Evolutionary conservation across 2,888 invertebrate species (phyloP), one percentile per base, ranked within the genome.

Genomic region (Parnassius smintheus): DNA sequence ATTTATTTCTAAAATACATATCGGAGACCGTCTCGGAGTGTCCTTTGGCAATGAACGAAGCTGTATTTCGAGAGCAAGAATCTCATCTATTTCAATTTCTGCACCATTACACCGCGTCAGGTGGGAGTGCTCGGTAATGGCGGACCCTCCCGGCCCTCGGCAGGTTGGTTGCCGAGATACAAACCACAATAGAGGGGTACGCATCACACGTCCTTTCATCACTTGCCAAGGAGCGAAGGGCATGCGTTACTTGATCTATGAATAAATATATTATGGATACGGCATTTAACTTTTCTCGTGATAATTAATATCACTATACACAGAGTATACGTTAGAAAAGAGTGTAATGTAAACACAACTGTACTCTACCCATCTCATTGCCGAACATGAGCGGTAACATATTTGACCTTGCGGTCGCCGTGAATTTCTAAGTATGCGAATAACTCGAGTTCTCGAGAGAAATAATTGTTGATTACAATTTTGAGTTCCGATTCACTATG

Each of bases 181-280:
- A 74, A 79, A 77, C 83, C 82, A 85, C 88, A 85, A 86, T 84
- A 72, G 81, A 73, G 76, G 79, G 77, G 81, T 76, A 82, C 83
- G 82, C 81, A 82, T 84, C 88, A 87, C 86, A 86, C 84, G 84
- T 86, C 83, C 88, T 86, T 86, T 87, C 86, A 88, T 86, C 85
- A 85, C 81, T 80, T 75, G 80, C 78, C 76, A 75, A 83, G 82
- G 81, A 84, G 81, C 77, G 81, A 83, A 88, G 86, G 86, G 83
- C 83, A 83, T 78, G 80, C 69, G 72, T 67, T 63, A 18, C 59
- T 11, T 13, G 61, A 73, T 76, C 53, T 48, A 58, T 35, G 46
- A 70, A 77, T 61, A 2, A n/a, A 61, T 65, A 65, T 12, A 4
- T 55, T 22, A 13, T 75, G 75, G 84, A 87, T 81, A 67, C 59